Conservation (phyloP, 2,113 vertebrate genomes). For the Phodopus roborovskii region DNA sequence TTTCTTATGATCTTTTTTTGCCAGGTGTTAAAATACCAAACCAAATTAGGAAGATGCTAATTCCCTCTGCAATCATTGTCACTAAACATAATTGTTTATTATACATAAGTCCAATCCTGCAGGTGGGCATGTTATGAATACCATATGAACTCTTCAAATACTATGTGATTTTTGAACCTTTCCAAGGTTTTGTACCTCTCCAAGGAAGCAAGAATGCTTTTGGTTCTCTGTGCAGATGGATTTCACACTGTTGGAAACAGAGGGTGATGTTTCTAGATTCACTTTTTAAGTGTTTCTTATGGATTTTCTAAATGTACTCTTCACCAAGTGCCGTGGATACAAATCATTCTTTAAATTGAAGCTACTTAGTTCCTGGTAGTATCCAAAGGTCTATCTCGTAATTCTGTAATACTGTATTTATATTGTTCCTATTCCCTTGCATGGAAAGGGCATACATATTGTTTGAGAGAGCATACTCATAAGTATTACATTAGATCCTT, state of each 20-base stretch:
- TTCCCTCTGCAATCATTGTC: not conserved
- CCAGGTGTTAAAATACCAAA: not conserved
- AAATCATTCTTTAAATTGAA: constrained; percentile 25
- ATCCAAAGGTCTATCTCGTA: not conserved
- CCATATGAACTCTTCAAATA: not conserved
- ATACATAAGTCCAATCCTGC: not conserved
- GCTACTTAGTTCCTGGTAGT: not conserved
- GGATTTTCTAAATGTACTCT: not conserved
- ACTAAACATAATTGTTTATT: not conserved
- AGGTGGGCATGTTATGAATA: not conserved
- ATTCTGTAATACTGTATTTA: not conserved
- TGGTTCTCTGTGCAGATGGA: not conserved
- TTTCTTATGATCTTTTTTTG: not conserved
- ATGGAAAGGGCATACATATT: rapidly evolving
- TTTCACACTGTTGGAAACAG: not conserved
- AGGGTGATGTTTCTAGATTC: not conserved
- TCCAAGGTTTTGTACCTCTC: not conserved
- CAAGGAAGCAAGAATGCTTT: not conserved
- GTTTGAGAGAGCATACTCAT: not conserved
- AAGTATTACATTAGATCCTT: not conserved
- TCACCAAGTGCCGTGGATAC: not conserved
- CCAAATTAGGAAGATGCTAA: not conserved
- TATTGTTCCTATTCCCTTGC: not conserved
- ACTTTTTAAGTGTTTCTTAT: not conserved
- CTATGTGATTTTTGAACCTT: not conserved